A percentile compares a stretch with the other conserved stretches of the same genome.
phyloP scores from a whole-genome alignment of 2,797 vertebrate species.

The Galagoides demidoff region DNA sequence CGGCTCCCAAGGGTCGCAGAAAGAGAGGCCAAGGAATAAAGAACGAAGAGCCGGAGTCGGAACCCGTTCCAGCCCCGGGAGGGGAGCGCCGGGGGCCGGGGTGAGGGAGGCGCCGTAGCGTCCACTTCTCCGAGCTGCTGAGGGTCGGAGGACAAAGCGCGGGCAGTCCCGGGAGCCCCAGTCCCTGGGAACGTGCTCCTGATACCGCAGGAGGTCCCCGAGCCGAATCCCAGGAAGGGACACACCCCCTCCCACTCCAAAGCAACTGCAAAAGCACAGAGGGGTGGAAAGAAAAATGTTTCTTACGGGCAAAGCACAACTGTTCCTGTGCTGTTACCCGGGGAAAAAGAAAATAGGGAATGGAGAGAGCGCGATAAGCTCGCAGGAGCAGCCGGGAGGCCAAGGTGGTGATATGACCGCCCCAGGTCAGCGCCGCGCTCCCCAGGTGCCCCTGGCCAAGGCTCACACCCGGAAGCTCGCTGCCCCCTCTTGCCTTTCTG shows the following conservation, averaged over 20 bases:
- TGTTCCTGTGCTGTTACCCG: constrained; percentile 41
- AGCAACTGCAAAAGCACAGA: constrained; percentile 51
- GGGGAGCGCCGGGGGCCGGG: constrained; percentile 11
- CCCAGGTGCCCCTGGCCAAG: not conserved
- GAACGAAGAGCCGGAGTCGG: not conserved
- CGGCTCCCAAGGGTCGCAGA: constrained; percentile 13
- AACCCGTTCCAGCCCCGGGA: not conserved
- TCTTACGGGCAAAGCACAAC: constrained; percentile 44
- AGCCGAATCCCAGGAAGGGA: constrained; percentile 25
- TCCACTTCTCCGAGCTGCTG: constrained; percentile 63
- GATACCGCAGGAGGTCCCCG: constrained; percentile 57
- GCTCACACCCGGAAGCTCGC: not conserved
- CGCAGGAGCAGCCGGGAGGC: constrained; percentile 49
- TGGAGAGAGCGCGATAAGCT: constrained; percentile 4
- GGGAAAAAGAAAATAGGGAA: constrained; percentile 19
- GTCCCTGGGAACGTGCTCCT: constrained; percentile 51
- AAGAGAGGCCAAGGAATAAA: constrained; percentile 29
- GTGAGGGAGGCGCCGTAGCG: constrained; percentile 42
- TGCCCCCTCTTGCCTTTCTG: not conserved
- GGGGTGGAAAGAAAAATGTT: constrained; percentile 50
- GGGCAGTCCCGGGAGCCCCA: constrained; percentile 30
- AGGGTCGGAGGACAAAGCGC: constrained; percentile 73
- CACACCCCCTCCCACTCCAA: constrained; percentile 68
- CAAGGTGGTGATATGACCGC: not conserved
- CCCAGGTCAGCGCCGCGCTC: not conserved